Percentiles rank a stretch among this genome's conserved stretches.
Conservation (phyloP, 53 echinoderm and acorn worm genomes). For the Henricia sp. region DNA sequence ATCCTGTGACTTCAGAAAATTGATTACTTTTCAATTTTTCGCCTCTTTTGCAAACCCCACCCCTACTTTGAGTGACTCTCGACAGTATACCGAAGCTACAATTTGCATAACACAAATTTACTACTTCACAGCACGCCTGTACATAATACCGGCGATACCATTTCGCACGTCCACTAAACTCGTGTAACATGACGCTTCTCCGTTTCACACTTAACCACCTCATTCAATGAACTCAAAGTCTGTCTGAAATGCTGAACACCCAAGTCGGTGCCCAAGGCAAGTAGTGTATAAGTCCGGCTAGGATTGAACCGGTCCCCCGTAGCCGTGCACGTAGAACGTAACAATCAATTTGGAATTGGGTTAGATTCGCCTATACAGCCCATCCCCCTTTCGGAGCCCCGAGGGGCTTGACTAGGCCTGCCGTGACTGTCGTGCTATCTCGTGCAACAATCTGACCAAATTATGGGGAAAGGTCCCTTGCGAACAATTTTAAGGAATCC, state of each 20-base stretch:
- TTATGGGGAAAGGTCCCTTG: neutral
- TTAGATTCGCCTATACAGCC: constrained; percentile 32
- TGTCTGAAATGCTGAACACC: neutral
- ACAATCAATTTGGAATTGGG: constrained; percentile 50
- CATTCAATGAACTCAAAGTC: constrained; percentile 9
- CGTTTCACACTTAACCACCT: constrained; percentile 24
- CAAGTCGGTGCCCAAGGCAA: neutral
- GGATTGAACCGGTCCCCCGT: neutral
- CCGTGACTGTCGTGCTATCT: neutral
- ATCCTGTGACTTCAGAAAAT: too few relatives aligned
- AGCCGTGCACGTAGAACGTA: constrained; percentile 10
- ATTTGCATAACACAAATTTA: too few relatives aligned
- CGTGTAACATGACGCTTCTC: constrained; percentile 28
- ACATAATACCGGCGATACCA: constrained; percentile 34
- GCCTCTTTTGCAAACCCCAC: too few relatives aligned
- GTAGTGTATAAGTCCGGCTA: neutral
- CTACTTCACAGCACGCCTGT: too few relatives aligned
- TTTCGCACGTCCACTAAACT: neutral
- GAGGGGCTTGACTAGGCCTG: too few relatives aligned
- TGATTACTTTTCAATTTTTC: too few relatives aligned
- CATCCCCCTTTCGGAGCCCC: too few relatives aligned
- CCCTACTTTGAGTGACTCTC: too few relatives aligned
- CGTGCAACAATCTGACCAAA: neutral
- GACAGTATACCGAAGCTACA: too few relatives aligned
- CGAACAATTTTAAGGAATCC: too few relatives aligned